Evolutionary conservation across 1,140 invertebrate species (phyloP), one percentile per base, ranked within the genome.

Genomic region (Bombyx mandarina): DNA sequence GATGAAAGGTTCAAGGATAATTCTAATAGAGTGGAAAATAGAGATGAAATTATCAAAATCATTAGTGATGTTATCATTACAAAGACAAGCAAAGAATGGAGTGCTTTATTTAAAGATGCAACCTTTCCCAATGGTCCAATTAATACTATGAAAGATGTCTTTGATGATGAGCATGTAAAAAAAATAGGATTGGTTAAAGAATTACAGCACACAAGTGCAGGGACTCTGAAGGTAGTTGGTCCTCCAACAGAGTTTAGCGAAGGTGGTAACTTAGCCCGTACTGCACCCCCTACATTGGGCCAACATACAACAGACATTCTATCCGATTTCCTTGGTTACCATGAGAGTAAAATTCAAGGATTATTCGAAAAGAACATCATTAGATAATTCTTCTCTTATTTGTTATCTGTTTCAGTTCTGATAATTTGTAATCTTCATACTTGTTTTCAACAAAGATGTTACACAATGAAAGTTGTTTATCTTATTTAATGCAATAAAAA

Each of bases 101-200:
- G 91, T 50, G 64, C 87, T 4, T 76, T 92, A 56, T 94, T 99
- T 61, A 90, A 93, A 56, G 91, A 91, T 42, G 90, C 91, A 6
- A 83, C 92, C 2, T 97, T 98, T 78, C 96, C 97, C 3, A 95
- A 93, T 79, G 97, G 96, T 0, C 96, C 96, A 0, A 92, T 99
- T 1, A 99, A 99, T 88, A 92, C 89, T 10, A 92, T 99, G 73
- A 82, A 90, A 57, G 91, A 97, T 82, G 95, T 96, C 0, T 99
- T 99, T 78, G 89, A 92, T 52, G 96, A 98, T 89, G 93, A 93
- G 6, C 97, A 98, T 86, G 91, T 98, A 0, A 88, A 92, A 64
- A 86, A 92, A 18, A 93, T 94, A 67, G 88, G 89, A 10, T 74
- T 98, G 58, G 94, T 98, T 1, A 92, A 96, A 84, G 92, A 92